Evolutionary conservation across 2,888 invertebrate genomes (phyloP).

Genomic region (Euclidia mi): DNA sequence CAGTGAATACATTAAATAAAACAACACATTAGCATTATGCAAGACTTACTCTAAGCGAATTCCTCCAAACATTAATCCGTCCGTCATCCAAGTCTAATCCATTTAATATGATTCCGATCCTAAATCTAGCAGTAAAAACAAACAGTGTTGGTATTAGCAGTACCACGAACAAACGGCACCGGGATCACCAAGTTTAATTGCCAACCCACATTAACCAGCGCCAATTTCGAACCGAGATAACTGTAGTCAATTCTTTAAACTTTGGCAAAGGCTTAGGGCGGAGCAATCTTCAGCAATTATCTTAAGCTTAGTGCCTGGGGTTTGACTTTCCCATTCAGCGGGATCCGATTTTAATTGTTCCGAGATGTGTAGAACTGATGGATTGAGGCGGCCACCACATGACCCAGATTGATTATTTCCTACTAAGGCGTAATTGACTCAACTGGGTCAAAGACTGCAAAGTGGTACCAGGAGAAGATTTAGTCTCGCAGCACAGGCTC

Average conservation of each 20-base stretch:
- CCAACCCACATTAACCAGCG: slow-evolving; percentile 83
- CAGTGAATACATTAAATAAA: no score
- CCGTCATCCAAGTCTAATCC: slow-evolving; percentile 35
- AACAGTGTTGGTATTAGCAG: slow-evolving; percentile 47
- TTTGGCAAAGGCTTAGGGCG: slow-evolving; percentile 72
- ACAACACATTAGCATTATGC: no score
- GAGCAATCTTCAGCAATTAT: slow-evolving; percentile 85
- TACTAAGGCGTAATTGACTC: no score
- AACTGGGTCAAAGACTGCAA: no score
- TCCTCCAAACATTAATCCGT: slow-evolving; percentile 25
- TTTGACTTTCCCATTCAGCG: slow-evolving; percentile 58
- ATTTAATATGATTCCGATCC: slow-evolving; percentile 50
- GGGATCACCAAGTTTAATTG: slow-evolving; percentile 85
- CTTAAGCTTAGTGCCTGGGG: slow-evolving; percentile 75
- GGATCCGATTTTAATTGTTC: slow-evolving; percentile 71
- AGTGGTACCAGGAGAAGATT: no score
- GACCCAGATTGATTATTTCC: no score
- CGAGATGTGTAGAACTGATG: slow-evolving; percentile 64
- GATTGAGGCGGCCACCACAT: no score
- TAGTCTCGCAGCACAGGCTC: no score
- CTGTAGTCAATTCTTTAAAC: slow-evolving; percentile 85
- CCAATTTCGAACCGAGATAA: slow-evolving; percentile 77
- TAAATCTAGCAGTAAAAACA: slow-evolving; percentile 47
- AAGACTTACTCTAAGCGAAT: slow-evolving; percentile 9
- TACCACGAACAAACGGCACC: slow-evolving; percentile 39